phyloP scores from a whole-genome alignment of 2,888 invertebrate genomes.

The Dastarcus helophoroides region DNA sequence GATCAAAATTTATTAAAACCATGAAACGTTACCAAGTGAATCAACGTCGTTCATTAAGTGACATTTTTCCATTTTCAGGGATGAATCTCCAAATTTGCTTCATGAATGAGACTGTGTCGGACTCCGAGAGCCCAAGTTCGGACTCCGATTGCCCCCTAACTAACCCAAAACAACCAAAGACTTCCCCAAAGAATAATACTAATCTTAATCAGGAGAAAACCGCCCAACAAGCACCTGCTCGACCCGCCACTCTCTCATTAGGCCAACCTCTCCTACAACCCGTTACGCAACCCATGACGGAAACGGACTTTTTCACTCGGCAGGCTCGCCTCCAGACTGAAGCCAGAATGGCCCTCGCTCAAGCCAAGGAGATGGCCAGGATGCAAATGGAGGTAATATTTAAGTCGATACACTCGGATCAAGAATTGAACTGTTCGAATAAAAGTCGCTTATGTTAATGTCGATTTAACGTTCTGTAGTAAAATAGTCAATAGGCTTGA shows the following conservation, averaged over 20 bases:
- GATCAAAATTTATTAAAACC: too few species aligned
- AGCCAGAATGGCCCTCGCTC: constrained; percentile 75
- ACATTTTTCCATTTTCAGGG: constrained; percentile 41
- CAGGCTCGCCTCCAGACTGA: constrained; percentile 78
- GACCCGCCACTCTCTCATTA: constrained; percentile 32
- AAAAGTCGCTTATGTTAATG: too few species aligned
- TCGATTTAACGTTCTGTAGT: too few species aligned
- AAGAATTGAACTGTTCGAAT: too few species aligned
- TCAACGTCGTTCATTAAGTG: not conserved
- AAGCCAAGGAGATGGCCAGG: constrained; percentile 84
- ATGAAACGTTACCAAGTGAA: too few species aligned
- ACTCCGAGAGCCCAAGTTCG: constrained; percentile 67
- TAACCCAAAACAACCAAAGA: constrained; percentile 30
- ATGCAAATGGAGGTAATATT: constrained; percentile 84
- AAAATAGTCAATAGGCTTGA: too few species aligned
- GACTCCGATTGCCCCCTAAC: constrained; percentile 50
- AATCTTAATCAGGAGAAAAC: constrained; percentile 16
- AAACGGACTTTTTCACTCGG: constrained; percentile 69
- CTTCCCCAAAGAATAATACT: constrained; percentile 15
- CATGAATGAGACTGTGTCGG: constrained; percentile 85
- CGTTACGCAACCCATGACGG: constrained; percentile 39
- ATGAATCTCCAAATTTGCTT: constrained; percentile 94
- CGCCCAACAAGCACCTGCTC: constrained; percentile 16
- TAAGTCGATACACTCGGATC: too few species aligned
- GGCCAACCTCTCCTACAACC: constrained; percentile 42